Base-by-base conservation (phyloP, 2,888 invertebrate genomes). In the Drosophila koepferae region DNA sequence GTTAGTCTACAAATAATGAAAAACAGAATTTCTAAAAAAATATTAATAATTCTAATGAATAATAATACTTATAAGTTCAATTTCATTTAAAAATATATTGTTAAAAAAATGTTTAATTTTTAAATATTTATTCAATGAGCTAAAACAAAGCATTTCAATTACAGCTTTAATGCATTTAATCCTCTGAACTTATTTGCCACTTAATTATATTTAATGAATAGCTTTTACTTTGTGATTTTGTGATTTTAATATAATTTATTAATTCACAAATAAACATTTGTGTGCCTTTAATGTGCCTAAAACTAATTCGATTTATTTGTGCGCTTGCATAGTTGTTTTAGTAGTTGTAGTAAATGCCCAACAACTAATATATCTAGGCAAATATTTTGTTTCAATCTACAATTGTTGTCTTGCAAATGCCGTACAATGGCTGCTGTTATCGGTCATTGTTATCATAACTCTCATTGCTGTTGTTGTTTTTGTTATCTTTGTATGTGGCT, bases 371-470 rank as follows among this genome's bases (percentile, higher is more conserved):
- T 53, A 49, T 54, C 56, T 44, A 28, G 49, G 65, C 61, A 28
- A 66, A 72, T 77, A 85, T 82, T 82, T 71, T 71, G 80, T 77
- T 80, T 74, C 70, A 71, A 74, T 82, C 74, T 53, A 54, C 64
- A 82, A 87, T 85, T 85, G 80, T 70, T 80, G 64, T 61, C 67
- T 36, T 36, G 18, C 49, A 72, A 85, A 66, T 66, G 77, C 60
- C 66, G 20, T 53, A 75, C 80, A 80, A 77, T 73, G 68, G 36
- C 58, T 54, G 55, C 58, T 74, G 72, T 63, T 74, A 70, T 70
- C 72, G 49, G 46, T 41, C 40, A 51, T 71, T 82, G 59, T 60
- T 64, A 58, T 58, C 44, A 53, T 44, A 23, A 31, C 23, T 55
- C 54, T 28, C 36, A 5, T 20, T 23, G 23, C 40, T 23, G 53